Evolutionary conservation across 1,140 invertebrate genomes (phyloP).

Genomic region (Teleogryllus occipitalis): DNA sequence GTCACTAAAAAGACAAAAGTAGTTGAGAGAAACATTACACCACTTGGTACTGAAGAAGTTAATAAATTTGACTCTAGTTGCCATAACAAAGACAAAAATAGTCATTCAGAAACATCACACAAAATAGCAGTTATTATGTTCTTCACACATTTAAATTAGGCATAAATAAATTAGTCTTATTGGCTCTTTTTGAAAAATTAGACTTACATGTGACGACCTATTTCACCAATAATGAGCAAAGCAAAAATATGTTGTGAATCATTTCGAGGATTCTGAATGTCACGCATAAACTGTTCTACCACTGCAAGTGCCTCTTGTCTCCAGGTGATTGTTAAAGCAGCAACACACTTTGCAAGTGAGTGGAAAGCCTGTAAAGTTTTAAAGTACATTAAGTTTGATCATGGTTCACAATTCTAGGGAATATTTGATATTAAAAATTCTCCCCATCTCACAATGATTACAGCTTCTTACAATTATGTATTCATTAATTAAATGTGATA

Average conservation of each 20-base stretch:
- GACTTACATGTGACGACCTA: constrained; percentile 82
- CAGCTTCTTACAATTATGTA: no score
- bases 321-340: constrained; percentile 76
- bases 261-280: constrained; percentile 61
- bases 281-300: constrained; percentile 75
- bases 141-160: no score
- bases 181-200: not conserved
- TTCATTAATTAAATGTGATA: no score
- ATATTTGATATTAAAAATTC: no score
- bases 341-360: constrained; percentile 91
- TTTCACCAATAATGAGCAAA: constrained; percentile 89
- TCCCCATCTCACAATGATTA: no score
- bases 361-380: constrained; percentile 62
- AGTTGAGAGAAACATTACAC: not conserved
- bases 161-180: no score
- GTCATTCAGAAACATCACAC: no score
- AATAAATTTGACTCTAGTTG: not conserved
- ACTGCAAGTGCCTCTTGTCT: constrained; percentile 65
- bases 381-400: no score
- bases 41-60: not conserved
- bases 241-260: constrained; percentile 88
- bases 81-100: not conserved
- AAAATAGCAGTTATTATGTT: no score
- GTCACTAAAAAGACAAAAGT: constrained; percentile 54
- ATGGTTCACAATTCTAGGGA: no score